Evolutionary conservation across 2,888 invertebrate species (phyloP), one percentile per base, ranked within the genome.

Genomic region (Drosophila anceps): DNA sequence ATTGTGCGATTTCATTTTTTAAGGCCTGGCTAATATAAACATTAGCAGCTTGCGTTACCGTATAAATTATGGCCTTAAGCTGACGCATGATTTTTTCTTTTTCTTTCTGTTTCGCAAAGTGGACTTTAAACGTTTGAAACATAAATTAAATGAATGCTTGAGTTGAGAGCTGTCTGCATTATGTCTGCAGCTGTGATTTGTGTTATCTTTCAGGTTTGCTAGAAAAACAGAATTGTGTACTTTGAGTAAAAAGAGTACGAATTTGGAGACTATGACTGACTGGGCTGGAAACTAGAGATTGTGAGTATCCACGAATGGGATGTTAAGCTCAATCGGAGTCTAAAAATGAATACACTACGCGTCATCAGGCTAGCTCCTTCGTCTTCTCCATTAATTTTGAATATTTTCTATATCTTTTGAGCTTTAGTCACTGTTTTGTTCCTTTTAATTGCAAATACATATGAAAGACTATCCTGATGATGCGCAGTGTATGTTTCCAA

Each of bases 1-100:
- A 79, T 82, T 88, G 70, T 84, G 85, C 76, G 84, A 84, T 80
- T 89, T 76, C 74, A 65, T 72, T 73, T 50, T 76, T 46, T 35
- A 64, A 29, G 50, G 43, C 39, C 35, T 65, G 64, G 43, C 62
- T 63, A 74, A 66, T 63, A 70, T 65, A 57, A 68, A 73, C 68
- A 78, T 78, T 57, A 61, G 63, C 60, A 60, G 46, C 58, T 70
- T 59, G 64, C 59, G 58, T n/a, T 54, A 9, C 27, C 54, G 54
- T 29, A 54, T 27, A 54, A 54, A 39, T 54, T 53, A 53, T 37
- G 37, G 53, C n/a, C 53, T 10, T 24, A 27, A 27, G 53, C 53
- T 53, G 53, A 37, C 24, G 24, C 35, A 53, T 35, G 8, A 15
- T 50, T 31, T 24, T 10, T 15, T 39, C n/a, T 15, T 39, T n/a